phyloP scores from a whole-genome alignment of 2,888 invertebrate species.

The Byasa hedistus region DNA sequence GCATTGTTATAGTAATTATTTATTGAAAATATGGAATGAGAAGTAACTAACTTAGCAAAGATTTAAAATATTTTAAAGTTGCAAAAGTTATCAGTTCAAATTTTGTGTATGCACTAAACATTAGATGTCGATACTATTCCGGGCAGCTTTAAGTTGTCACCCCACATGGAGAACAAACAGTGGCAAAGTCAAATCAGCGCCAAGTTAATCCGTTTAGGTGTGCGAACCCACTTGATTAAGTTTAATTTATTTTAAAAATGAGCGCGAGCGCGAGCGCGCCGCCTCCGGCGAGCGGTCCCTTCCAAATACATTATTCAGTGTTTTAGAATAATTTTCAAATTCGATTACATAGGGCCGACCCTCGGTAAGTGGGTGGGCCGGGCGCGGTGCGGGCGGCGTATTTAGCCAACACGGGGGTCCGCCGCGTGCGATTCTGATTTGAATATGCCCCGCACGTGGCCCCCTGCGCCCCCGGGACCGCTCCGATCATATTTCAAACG shows the following conservation, averaged over 20 bases:
- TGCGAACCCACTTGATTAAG: conserved; percentile 80
- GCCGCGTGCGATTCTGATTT: conserved; percentile 78
- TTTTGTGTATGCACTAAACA: conserved; percentile 38
- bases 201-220: conserved; percentile 80
- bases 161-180: conserved; percentile 72
- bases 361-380: conserved; percentile 65
- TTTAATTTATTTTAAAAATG: conserved; percentile 81
- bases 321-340: conserved; percentile 81
- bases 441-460: conserved; percentile 79
- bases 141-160: conserved; percentile 65
- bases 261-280: conserved; percentile 69
- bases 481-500: conserved; percentile 80
- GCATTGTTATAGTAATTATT: background rate
- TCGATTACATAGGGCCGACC: conserved; percentile 80
- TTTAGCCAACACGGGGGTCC: conserved; percentile 80
- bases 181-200: conserved; percentile 75
- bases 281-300: conserved; percentile 73
- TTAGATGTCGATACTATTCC: conserved; percentile 61
- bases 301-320: conserved; percentile 79
- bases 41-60: background rate
- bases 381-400: conserved; percentile 68
- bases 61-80: background rate
- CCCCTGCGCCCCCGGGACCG: conserved; percentile 65
- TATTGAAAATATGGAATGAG: background rate
- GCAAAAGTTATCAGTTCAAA: background rate